These are phyloP conservation scores for Episyrphus balteatus DNA, from an alignment of 1,140 invertebrate genomes.

Conservation along the genomic window DNA sequence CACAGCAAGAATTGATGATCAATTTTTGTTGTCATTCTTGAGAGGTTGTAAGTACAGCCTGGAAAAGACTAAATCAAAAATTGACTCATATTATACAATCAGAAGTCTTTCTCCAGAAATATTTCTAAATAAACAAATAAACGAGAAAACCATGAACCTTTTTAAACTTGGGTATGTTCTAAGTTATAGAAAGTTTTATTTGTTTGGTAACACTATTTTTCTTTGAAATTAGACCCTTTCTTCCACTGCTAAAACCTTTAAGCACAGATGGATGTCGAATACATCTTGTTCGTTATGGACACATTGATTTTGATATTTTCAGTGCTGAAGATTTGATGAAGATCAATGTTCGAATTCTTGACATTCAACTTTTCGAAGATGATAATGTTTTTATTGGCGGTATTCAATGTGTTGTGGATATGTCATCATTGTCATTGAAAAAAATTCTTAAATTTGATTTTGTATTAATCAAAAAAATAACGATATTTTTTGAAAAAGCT, in stretches of 20 bases:
- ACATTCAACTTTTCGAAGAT: constrained; percentile 13
- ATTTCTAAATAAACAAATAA: neutral
- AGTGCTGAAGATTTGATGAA: neutral
- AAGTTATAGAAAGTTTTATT: neutral
- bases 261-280: neutral
- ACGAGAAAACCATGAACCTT: neutral
- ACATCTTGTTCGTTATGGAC: neutral
- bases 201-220: no score
- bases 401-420: neutral
- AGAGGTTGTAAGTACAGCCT: constrained; percentile 53
- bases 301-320: neutral
- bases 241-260: neutral
- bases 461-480: neutral
- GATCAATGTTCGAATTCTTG: neutral
- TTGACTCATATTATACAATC: constrained; percentile 37
- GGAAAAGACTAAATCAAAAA: constrained; percentile 47
- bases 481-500: neutral
- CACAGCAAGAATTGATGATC: constrained; percentile 38
- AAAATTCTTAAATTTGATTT: neutral
- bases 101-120: constrained; percentile 6
- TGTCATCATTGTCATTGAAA: constrained; percentile 11
- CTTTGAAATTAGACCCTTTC: neutral
- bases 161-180: neutral
- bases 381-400: constrained; percentile 1
- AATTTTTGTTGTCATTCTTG: constrained; percentile 46